phyloP scores from a whole-genome alignment of 2,797 vertebrate species.

The Helicolenus hilgendorfi region DNA sequence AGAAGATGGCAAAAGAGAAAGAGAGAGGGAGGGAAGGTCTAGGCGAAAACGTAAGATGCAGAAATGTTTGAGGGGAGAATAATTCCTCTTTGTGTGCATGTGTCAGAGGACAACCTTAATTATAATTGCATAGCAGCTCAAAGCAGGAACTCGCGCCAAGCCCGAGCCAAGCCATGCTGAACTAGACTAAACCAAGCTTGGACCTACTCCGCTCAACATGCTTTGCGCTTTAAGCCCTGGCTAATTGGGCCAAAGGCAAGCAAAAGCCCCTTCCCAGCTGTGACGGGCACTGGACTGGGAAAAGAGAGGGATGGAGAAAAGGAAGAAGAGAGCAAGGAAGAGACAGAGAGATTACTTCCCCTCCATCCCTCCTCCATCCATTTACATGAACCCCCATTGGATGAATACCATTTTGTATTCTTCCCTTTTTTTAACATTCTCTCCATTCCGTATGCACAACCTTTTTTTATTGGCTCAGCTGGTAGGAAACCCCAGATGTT shows the following conservation, averaged over 20 bases:
- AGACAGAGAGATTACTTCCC: conserved; percentile 49
- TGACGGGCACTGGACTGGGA: conserved; percentile 80
- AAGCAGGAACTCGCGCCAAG: conserved; percentile 81
- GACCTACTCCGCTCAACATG: conserved; percentile 79
- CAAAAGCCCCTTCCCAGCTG: conserved; percentile 83
- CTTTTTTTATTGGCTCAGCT: conserved; percentile 63
- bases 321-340: conserved; percentile 21
- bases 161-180: conserved; percentile 86
- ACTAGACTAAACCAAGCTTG: conserved; percentile 85
- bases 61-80: conserved; percentile 62
- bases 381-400: conserved; percentile 72
- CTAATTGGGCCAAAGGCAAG: conserved; percentile 89
- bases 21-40: conserved; percentile 27
- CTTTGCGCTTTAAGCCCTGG: conserved; percentile 86
- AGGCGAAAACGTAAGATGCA: conserved; percentile 60
- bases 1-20: conserved; percentile 36
- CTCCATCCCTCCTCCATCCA: conserved; percentile 14
- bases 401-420: conserved; percentile 78
- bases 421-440: conserved; percentile 45
- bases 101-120: conserved; percentile 86
- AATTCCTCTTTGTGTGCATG: conserved; percentile 69
- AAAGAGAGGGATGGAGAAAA: conserved; percentile 64
- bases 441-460: conserved; percentile 46
- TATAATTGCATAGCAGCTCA: conserved; percentile 89
- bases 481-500: conserved; percentile 73